These are phyloP conservation scores for Xestia ashworthii DNA, from an alignment of 2,888 invertebrate genomes.

Conservation along the genomic window DNA sequence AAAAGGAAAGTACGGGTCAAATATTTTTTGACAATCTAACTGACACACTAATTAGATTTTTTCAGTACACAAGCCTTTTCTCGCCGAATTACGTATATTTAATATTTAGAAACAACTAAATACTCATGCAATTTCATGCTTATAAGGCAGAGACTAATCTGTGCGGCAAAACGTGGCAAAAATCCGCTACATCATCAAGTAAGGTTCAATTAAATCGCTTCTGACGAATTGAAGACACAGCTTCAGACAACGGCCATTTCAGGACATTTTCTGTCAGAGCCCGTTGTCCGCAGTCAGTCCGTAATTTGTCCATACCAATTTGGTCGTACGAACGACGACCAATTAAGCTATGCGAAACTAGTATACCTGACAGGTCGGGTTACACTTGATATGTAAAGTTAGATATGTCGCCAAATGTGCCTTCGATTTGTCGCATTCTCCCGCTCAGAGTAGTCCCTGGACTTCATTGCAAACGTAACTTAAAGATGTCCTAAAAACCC, in stretches of 20 bases:
- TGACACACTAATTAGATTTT: no score
- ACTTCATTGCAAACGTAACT: constrained; percentile 30
- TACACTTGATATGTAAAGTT: no score
- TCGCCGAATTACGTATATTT: background rate
- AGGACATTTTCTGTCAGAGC: background rate
- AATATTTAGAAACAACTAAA: constrained; percentile 2
- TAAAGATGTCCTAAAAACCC: constrained; percentile 59
- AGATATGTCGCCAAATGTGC: no score
- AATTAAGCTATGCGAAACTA: no score
- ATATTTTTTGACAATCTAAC: no score
- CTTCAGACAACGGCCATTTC: background rate
- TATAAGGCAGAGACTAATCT: background rate
- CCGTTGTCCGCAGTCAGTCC: background rate
- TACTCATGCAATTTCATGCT: constrained; percentile 31
- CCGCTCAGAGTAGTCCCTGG: background rate
- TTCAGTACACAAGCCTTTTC: no score
- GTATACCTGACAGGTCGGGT: no score
- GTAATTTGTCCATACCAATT: background rate
- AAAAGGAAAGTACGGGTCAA: no score
- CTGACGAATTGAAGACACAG: background rate
- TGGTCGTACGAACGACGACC: background rate
- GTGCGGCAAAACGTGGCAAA: background rate
- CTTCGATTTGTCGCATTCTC: background rate
- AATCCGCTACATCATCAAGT: background rate
- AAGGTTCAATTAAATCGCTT: background rate